Evolutionary conservation across 1,140 invertebrate genomes (phyloP).

Genomic region (Temnothorax curvispinosus): DNA sequence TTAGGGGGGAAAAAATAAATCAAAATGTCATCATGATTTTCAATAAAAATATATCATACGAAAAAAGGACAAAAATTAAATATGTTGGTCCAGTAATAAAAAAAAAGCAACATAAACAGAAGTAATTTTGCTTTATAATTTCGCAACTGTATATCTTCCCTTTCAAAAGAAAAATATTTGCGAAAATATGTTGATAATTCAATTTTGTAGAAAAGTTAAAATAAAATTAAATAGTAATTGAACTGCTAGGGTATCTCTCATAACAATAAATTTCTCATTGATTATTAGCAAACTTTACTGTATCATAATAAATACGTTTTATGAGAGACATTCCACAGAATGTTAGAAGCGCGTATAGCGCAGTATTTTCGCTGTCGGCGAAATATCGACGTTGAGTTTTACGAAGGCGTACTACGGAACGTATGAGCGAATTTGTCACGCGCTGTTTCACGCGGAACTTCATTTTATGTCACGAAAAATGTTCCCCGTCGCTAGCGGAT

Average conservation of each 20-base stretch:
- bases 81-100: background rate
- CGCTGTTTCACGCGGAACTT: conserved; percentile 31
- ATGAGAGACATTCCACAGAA: background rate
- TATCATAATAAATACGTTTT: background rate
- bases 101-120: background rate
- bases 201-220: background rate
- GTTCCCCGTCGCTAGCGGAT: background rate
- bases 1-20: background rate
- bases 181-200: background rate
- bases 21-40: background rate
- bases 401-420: background rate
- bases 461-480: conserved; percentile 20
- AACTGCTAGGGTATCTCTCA: background rate
- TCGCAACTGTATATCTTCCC: background rate
- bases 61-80: background rate
- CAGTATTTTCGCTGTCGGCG: background rate
- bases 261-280: background rate
- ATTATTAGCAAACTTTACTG: background rate
- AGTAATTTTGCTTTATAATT: background rate
- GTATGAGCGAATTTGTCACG: conserved; percentile 24
- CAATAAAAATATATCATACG: background rate
- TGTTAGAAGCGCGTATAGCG: background rate
- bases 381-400: conserved; percentile 23
- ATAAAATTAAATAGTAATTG: conserved; percentile 1
- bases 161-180: background rate